Conservation (phyloP, 2,888 invertebrate species). For the Ophioninae sp. region DNA sequence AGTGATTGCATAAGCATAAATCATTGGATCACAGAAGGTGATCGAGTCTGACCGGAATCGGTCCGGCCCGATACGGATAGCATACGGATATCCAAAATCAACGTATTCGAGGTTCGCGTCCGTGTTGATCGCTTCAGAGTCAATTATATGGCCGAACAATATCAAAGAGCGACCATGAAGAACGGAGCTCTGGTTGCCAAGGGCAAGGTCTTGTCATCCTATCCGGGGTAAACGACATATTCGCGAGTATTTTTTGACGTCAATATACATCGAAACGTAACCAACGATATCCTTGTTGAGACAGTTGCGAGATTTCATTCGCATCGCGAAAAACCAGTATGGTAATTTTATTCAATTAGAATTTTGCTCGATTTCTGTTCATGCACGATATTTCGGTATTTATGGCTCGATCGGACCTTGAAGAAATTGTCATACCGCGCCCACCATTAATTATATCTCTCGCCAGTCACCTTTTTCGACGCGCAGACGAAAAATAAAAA, state of each 20-base stretch:
- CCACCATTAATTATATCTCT: slow-evolving; percentile 24
- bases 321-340: slow-evolving; percentile 40
- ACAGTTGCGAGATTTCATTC: not conserved
- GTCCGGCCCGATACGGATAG: not conserved
- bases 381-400: slow-evolving; percentile 25
- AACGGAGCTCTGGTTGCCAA: slow-evolving; percentile 48
- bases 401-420: slow-evolving; percentile 24
- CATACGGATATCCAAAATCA: not conserved
- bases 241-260: slow-evolving; percentile 41
- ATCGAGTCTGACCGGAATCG: too few relatives aligned
- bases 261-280: slow-evolving; percentile 17
- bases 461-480: slow-evolving; percentile 13
- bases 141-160: slow-evolving; percentile 42
- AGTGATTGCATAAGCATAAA: too few relatives aligned
- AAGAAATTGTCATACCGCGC: slow-evolving; percentile 42
- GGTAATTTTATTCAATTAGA: slow-evolving; percentile 49
- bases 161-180: slow-evolving; percentile 54
- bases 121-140: slow-evolving; percentile 20
- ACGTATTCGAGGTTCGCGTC: not conserved
- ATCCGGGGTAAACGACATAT: slow-evolving; percentile 54
- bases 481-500: not conserved
- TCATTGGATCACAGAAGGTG: too few relatives aligned
- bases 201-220: slow-evolving; percentile 51
- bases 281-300: slow-evolving; percentile 1
- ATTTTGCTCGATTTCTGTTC: slow-evolving; percentile 40